phyloP scores from a whole-genome alignment of 2,797 vertebrate species.

The Todus mexicanus region DNA sequence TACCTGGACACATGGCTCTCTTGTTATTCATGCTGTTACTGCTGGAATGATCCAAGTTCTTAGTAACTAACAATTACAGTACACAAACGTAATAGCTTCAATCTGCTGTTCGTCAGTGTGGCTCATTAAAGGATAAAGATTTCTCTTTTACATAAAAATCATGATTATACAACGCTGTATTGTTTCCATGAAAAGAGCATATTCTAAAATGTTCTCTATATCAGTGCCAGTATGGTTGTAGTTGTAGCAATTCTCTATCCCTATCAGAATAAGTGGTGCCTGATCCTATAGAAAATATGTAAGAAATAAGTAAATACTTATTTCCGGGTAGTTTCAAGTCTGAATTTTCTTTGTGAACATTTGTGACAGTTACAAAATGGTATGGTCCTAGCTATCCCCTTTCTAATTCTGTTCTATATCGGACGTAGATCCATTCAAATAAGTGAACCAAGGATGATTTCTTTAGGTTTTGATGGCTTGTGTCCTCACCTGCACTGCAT shows the following conservation, averaged over 20 bases:
- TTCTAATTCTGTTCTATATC: not conserved
- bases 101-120: not conserved
- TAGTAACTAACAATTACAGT: not conserved
- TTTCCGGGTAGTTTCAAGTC: not conserved
- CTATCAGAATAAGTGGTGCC: not conserved
- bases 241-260: not conserved
- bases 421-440: not conserved
- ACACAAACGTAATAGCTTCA: not conserved
- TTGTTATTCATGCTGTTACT: not conserved
- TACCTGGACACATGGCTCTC: not conserved
- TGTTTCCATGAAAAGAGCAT: not conserved
- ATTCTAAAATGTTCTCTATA: not conserved
- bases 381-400: not conserved
- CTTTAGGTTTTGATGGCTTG: not conserved
- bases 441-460: not conserved
- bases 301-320: not conserved
- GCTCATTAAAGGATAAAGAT: conserved; percentile 13
- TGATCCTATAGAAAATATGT: not conserved
- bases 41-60: not conserved
- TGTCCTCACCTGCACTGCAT: not conserved
- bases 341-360: not conserved
- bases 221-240: not conserved
- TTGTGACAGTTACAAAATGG: not conserved
- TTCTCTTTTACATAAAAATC: not conserved
- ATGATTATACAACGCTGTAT: not conserved